Percentiles rank a stretch among this genome's conserved stretches.
Conservation (phyloP, 2,113 vertebrate species). For the Otis tarda region DNA sequence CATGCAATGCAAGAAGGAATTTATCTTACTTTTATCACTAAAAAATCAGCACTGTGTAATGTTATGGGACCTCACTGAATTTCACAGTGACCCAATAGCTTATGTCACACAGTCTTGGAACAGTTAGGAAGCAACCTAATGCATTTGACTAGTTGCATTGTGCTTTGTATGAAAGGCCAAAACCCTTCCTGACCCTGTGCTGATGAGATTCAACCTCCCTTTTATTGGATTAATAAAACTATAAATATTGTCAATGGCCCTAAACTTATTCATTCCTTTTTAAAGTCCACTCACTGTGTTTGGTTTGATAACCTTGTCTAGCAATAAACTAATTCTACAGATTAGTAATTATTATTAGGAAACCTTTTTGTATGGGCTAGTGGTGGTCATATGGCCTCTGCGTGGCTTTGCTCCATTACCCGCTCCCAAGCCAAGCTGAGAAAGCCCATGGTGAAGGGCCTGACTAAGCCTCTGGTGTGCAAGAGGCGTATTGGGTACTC, state of each 20-base stretch:
- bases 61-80: background rate
- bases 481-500: background rate
- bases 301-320: background rate
- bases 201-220: background rate
- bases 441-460: background rate
- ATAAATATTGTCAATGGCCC: background rate
- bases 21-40: background rate
- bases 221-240: slow-evolving; percentile 7
- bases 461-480: background rate
- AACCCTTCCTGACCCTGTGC: background rate
- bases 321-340: background rate
- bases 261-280: background rate
- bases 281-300: background rate
- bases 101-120: background rate
- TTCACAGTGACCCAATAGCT: background rate
- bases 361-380: background rate
- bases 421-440: background rate
- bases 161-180: background rate
- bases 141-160: background rate
- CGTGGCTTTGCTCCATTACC: background rate
- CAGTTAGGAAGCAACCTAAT: background rate
- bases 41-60: background rate
- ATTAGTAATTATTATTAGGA: background rate
- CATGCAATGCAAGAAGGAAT: background rate
- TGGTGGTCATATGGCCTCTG: background rate